Evolutionary conservation across 2,113 vertebrate species (phyloP).

Genomic region (Eretmochelys imbricata): DNA sequence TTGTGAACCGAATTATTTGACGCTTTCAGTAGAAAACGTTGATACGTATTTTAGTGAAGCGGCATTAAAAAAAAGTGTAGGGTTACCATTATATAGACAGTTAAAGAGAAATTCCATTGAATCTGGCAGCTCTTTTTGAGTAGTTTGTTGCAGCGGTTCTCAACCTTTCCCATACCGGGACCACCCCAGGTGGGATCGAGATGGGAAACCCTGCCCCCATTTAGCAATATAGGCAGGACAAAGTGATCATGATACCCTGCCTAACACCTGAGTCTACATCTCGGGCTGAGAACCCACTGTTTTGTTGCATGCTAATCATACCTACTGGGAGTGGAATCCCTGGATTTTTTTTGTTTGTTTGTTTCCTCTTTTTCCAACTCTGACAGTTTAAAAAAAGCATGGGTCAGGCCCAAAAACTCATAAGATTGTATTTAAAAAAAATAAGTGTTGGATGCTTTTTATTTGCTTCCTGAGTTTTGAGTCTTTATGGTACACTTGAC

Average conservation of each 20-base stretch:
- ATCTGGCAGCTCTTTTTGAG: neutral
- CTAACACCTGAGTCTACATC: neutral
- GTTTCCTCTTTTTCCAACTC: neutral
- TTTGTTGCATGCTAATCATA: neutral
- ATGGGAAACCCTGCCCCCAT: neutral
- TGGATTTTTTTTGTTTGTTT: neutral
- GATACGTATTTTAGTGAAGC: neutral
- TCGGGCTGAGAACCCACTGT: neutral
- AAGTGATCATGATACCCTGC: neutral
- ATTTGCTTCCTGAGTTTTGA: neutral
- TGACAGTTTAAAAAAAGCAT: neutral
- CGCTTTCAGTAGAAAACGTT: neutral
- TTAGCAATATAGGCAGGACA: neutral
- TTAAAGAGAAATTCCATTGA: neutral
- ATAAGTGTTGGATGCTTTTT: constrained; percentile 19
- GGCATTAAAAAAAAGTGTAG: accelerated
- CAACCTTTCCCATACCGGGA: neutral
- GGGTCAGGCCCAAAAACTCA: neutral
- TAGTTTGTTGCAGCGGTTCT: neutral
- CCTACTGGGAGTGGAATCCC: neutral
- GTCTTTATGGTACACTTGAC: neutral
- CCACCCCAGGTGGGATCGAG: neutral
- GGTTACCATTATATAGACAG: neutral
- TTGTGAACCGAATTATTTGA: neutral
- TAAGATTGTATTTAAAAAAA: neutral